A percentile compares a stretch with the other conserved stretches of the same genome.
Conservation (phyloP, 1,140 invertebrate species). For the Caerostris extrusa region DNA sequence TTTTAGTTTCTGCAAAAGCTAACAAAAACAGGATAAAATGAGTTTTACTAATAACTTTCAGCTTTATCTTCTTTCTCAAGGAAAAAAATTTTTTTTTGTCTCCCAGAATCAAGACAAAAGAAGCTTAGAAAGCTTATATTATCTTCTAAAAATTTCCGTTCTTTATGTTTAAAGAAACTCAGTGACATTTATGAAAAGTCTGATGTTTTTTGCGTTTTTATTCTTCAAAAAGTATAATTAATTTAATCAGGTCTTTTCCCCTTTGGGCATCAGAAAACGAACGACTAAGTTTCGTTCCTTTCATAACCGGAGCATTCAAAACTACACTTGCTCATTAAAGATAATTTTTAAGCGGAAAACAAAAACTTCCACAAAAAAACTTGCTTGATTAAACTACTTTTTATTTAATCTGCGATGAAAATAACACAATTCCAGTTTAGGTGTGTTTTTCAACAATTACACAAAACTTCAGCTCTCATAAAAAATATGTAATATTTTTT, state of each 20-base stretch:
- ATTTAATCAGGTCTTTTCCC: neutral
- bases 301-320: neutral
- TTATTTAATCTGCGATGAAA: neutral
- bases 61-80: no score
- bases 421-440: neutral
- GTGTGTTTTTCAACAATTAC: neutral
- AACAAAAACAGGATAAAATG: neutral
- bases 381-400: neutral
- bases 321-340: conserved; percentile 30
- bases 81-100: no score
- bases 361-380: neutral
- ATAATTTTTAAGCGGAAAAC: conserved; percentile 8
- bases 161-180: neutral
- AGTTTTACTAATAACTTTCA: neutral
- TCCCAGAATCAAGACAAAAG: no score
- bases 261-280: neutral
- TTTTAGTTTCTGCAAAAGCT: neutral
- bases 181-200: neutral
- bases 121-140: no score
- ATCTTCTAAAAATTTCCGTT: no score
- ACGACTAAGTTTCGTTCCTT: neutral
- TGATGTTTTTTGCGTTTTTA: neutral
- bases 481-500: neutral
- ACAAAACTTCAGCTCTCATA: neutral
- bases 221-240: neutral